A percentile compares a stretch with the other conserved stretches of the same genome.
These are phyloP conservation scores for Odobenus rosmarus DNA, from an alignment of 2,113 vertebrate species.

Conservation along the genomic window DNA sequence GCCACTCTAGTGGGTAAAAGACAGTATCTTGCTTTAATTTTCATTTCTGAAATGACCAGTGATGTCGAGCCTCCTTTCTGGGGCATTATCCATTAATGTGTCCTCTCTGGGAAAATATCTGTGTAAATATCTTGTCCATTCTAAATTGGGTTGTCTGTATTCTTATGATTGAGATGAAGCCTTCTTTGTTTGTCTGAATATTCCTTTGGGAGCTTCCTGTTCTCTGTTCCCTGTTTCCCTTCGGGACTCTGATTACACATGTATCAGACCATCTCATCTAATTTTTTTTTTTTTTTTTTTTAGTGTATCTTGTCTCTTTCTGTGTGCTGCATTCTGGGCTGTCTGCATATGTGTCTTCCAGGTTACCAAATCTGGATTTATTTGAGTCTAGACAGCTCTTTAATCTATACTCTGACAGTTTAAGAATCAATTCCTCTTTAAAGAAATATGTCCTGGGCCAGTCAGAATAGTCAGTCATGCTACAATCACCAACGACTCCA, in stretches of 20 bases:
- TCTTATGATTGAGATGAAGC: background rate
- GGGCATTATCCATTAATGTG: background rate
- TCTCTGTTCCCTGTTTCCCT: background rate
- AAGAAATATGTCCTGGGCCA: background rate
- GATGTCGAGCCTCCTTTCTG: background rate
- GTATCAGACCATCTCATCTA: background rate
- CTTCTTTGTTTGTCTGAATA: background rate
- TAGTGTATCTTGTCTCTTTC: background rate
- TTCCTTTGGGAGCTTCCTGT: background rate
- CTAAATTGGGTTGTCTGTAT: background rate
- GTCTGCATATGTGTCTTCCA: background rate
- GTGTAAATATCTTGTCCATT: too few relatives aligned
- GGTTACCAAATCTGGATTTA: background rate
- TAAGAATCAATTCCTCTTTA: background rate
- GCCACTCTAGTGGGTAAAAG: rapidly evolving
- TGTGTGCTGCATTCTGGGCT: background rate
- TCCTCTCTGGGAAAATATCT: background rate
- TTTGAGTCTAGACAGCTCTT: background rate
- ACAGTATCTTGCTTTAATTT: background rate
- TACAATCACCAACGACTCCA: background rate
- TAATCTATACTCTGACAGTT: background rate
- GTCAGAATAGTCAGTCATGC: rapidly evolving
- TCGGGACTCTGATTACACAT: background rate
- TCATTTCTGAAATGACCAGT: background rate
- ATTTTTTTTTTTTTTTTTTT: background rate